A percentile compares a stretch with the other conserved stretches of the same genome.
These are phyloP conservation scores for Odontesthes bonariensis DNA, from an alignment of 2,113 vertebrate species.

Conservation along the genomic window DNA sequence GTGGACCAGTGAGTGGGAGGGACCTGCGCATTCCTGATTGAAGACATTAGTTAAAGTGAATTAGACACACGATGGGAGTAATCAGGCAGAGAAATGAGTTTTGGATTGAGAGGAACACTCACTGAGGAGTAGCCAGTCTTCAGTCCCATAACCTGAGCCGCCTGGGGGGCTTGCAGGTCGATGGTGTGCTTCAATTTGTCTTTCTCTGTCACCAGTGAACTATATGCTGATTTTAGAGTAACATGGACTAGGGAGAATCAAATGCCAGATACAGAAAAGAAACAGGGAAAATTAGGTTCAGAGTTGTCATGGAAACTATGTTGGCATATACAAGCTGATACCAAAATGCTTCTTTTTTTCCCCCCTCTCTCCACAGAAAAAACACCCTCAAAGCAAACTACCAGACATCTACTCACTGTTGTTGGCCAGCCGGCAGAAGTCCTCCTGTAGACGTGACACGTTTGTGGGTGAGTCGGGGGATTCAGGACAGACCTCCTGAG, in stretches of 20 bases:
- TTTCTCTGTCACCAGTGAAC: slow-evolving; percentile 87
- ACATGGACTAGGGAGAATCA: slow-evolving; percentile 81
- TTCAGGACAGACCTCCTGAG: slow-evolving; percentile 88
- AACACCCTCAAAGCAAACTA: neutral
- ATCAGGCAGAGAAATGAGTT: neutral
- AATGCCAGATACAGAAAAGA: slow-evolving; percentile 22
- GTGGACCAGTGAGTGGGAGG: slow-evolving; percentile 89
- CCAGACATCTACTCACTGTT: slow-evolving; percentile 84
- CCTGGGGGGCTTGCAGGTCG: slow-evolving; percentile 87
- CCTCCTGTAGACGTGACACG: slow-evolving; percentile 92
- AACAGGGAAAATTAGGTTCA: neutral
- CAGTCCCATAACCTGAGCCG: slow-evolving; percentile 89
- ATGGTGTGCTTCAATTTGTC: slow-evolving; percentile 90
- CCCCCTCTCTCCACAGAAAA: neutral
- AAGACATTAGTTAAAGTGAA: slow-evolving; percentile 30
- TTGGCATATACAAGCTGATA: slow-evolving; percentile 17
- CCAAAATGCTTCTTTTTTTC: neutral
- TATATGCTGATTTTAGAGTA: slow-evolving; percentile 91
- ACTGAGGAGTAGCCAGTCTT: slow-evolving; percentile 91
- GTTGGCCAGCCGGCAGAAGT: slow-evolving; percentile 92
- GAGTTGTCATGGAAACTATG: slow-evolving; percentile 70
- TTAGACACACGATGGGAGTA: neutral
- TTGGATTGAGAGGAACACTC: slow-evolving; percentile 53
- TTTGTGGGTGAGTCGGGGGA: slow-evolving; percentile 90
- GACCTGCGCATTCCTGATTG: slow-evolving; percentile 85